Evolutionary conservation across 2,888 invertebrate genomes (phyloP).

Genomic region (Ephialtes manifestator): DNA sequence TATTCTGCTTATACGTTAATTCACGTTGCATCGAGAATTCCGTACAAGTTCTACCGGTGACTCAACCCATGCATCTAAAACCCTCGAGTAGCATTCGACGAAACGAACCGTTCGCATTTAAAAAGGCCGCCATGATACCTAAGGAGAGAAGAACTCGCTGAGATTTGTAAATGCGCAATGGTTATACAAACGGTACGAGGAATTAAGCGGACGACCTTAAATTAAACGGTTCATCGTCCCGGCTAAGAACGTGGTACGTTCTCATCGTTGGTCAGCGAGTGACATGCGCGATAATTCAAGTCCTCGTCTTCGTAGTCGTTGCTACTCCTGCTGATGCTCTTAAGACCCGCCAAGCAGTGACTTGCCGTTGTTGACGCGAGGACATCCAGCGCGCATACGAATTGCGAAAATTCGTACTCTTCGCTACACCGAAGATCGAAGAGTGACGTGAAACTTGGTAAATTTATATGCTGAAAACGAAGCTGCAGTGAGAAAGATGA

Average conservation of each 20-base stretch:
- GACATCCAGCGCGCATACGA: slow-evolving; percentile 80
- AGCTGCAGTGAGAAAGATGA: slow-evolving; percentile 35
- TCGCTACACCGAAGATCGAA: slow-evolving; percentile 50
- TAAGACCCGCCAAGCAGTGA: slow-evolving; percentile 32
- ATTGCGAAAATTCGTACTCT: slow-evolving; percentile 80
- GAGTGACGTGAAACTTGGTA: slow-evolving; percentile 23
- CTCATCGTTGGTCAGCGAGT: slow-evolving; percentile 51
- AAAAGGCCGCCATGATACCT: slow-evolving; percentile 1
- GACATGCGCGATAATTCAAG: slow-evolving; percentile 83
- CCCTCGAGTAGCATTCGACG: background rate
- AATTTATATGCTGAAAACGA: slow-evolving; percentile 60
- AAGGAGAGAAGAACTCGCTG: slow-evolving; percentile 38
- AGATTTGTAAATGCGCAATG: slow-evolving; percentile 78
- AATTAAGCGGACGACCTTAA: slow-evolving; percentile 83
- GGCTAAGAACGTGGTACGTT: slow-evolving; percentile 44
- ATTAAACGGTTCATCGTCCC: slow-evolving; percentile 81
- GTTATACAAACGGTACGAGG: slow-evolving; percentile 75
- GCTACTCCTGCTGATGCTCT: slow-evolving; percentile 60
- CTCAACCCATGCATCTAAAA: slow-evolving; percentile 22
- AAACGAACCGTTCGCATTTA: slow-evolving; percentile 8
- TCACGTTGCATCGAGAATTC: slow-evolving; percentile 35
- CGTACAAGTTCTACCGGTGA: background rate
- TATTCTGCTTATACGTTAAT: background rate
- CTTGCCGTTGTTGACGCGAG: slow-evolving; percentile 63
- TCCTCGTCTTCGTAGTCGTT: slow-evolving; percentile 71